These are phyloP conservation scores for Tethya wilhelma DNA, from an alignment of 37 sponge, comb jelly and placozoan genomes.

Conservation along the genomic window DNA sequence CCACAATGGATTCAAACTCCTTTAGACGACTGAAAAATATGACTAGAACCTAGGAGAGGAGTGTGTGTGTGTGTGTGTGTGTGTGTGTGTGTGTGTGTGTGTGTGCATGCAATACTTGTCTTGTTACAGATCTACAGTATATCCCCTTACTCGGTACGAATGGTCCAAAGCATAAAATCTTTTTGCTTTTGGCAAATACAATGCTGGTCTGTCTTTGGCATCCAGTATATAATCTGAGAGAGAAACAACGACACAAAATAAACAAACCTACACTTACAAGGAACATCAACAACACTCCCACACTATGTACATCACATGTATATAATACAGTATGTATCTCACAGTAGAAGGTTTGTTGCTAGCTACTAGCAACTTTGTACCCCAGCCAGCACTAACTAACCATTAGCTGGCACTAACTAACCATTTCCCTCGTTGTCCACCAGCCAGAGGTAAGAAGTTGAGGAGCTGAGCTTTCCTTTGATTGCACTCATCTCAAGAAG, in stretches of 20 bases:
- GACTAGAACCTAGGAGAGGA: slow-evolving; percentile 34
- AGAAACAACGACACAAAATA: too few relatives aligned
- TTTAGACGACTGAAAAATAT: slow-evolving; percentile 15
- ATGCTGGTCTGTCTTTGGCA: slow-evolving; percentile 19
- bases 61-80: slow-evolving; percentile 19
- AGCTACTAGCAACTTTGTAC: too few relatives aligned
- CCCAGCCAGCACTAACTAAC: too few relatives aligned
- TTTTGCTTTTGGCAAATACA: slow-evolving; percentile 29
- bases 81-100: slow-evolving; percentile 8
- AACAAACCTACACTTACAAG: too few relatives aligned
- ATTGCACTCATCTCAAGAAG: slow-evolving; percentile 52
- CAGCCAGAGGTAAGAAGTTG: slow-evolving; percentile 52
- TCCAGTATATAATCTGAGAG: slow-evolving; percentile 42
- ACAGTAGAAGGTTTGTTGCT: too few relatives aligned
- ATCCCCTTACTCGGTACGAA: slow-evolving; percentile 40
- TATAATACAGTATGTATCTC: too few relatives aligned
- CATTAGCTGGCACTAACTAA: slow-evolving; percentile 22
- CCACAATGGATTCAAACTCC: slow-evolving; percentile 33
- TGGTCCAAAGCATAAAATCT: slow-evolving; percentile 63
- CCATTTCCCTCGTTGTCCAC: slow-evolving; percentile 63
- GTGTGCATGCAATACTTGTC: not conserved
- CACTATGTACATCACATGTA: too few relatives aligned
- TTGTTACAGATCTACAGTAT: not conserved
- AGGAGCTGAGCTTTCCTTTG: slow-evolving; percentile 56
- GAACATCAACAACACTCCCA: too few relatives aligned